phyloP scores from a whole-genome alignment of 2,113 vertebrate species.

The Stercorarius parasiticus region DNA sequence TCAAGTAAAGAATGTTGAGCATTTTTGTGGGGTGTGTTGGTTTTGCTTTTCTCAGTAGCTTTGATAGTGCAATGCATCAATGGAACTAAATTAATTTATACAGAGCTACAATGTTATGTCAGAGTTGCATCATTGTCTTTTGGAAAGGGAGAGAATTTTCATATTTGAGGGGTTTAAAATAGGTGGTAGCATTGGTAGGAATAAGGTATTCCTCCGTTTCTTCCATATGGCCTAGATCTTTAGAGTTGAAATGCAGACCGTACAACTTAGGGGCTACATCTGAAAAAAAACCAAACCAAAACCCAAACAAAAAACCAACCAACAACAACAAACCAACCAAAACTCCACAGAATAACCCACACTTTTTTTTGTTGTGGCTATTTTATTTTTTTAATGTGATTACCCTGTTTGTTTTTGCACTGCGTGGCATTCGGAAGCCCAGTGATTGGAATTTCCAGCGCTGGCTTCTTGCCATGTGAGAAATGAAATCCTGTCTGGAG shows the following conservation, averaged over 20 bases:
- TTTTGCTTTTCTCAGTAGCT: not conserved
- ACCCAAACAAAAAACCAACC: not conserved
- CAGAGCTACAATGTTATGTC: not conserved
- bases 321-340: not conserved
- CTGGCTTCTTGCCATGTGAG: not conserved
- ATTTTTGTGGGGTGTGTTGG: not conserved
- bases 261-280: not conserved
- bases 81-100: not conserved
- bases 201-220: not conserved
- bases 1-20: not conserved
- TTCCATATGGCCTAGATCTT: not conserved
- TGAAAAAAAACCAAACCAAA: not conserved
- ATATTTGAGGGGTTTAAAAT: not conserved
- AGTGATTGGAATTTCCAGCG: not conserved
- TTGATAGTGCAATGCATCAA: fast-evolving
- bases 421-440: not conserved
- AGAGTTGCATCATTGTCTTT: not conserved
- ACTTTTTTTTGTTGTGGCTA: not conserved
- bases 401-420: not conserved
- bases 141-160: not conserved
- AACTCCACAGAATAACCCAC: not conserved
- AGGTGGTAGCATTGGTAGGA: not conserved
- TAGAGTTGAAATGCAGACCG: not conserved
- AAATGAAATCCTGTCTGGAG: not conserved
- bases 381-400: not conserved